These are phyloP conservation scores for Pollenia amentaria DNA, from an alignment of 2,888 invertebrate species.

Conservation along the genomic window DNA sequence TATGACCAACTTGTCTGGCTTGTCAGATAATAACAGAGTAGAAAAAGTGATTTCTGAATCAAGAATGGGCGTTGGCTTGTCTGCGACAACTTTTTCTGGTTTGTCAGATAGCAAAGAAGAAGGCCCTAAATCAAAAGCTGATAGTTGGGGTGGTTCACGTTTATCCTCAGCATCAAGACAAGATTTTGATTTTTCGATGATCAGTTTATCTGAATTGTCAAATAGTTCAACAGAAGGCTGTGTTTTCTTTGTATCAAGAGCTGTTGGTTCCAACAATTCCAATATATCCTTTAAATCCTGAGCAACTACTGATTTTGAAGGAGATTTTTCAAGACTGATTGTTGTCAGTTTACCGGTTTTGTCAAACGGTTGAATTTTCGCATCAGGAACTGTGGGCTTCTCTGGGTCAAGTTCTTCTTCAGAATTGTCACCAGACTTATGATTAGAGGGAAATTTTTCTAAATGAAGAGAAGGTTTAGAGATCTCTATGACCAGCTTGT, in stretches of 20 bases:
- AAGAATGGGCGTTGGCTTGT: conserved; percentile 3
- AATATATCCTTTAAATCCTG: neutral
- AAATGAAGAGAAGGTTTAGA: neutral
- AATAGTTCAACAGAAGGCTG: neutral
- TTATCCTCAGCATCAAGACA: neutral
- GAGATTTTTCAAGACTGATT: neutral
- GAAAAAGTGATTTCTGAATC: too few relatives aligned
- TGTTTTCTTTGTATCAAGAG: neutral
- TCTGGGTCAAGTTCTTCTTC: conserved; percentile 22
- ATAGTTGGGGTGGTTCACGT: neutral
- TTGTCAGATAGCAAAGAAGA: neutral
- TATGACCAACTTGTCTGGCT: neutral
- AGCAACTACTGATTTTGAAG: neutral
- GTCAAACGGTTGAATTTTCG: too few relatives aligned
- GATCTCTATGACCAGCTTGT: too few relatives aligned
- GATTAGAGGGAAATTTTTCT: neutral
- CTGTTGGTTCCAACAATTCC: neutral
- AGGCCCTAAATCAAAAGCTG: neutral
- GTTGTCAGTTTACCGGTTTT: neutral
- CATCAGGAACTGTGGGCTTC: neutral
- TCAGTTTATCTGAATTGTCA: neutral
- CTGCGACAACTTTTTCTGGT: neutral
- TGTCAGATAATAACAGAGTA: neutral
- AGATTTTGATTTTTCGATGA: neutral
- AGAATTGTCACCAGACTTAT: neutral